Conservation (phyloP, 2,888 invertebrate genomes). For the Bibio marci region DNA sequence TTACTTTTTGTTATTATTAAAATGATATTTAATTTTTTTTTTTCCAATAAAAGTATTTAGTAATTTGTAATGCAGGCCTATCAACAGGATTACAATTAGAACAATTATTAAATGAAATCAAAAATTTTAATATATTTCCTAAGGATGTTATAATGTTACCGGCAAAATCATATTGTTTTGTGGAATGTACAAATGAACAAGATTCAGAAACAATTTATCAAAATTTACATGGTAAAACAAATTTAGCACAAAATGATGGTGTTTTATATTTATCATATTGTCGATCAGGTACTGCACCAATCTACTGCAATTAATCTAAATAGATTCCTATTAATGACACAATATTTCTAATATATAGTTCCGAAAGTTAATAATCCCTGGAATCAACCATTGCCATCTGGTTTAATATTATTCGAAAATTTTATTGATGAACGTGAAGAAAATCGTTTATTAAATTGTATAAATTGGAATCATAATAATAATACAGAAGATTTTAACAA, state of each 20-base stretch:
- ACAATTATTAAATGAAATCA: conserved; percentile 33
- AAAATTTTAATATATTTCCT: conserved; percentile 15
- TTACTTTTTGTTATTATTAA: neutral
- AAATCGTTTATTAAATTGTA: conserved; percentile 34
- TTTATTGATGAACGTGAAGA: conserved; percentile 61
- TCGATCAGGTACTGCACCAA: conserved; percentile 27
- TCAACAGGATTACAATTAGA: conserved; percentile 60
- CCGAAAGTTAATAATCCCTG: conserved; percentile 14
- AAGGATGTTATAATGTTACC: conserved; percentile 51
- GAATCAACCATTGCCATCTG: conserved; percentile 38
- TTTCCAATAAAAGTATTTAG: conserved; percentile 15
- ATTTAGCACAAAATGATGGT: conserved; percentile 37
- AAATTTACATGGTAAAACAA: conserved; percentile 39
- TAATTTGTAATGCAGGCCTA: conserved; percentile 76
- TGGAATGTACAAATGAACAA: conserved; percentile 36
- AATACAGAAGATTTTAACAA: too few species aligned
- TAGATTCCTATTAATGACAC: conserved; percentile 2
- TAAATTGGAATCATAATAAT: conserved; percentile 35
- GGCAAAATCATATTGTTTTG: conserved; percentile 66
- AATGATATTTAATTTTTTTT: neutral
- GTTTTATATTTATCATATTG: conserved; percentile 47
- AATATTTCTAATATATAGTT: neutral
- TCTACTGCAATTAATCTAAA: neutral
- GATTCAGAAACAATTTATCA: conserved; percentile 40
- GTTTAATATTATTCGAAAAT: conserved; percentile 49